Evolutionary conservation across 37 sponge, comb jelly and placozoan species (phyloP).

Genomic region (Ianthella basta): DNA sequence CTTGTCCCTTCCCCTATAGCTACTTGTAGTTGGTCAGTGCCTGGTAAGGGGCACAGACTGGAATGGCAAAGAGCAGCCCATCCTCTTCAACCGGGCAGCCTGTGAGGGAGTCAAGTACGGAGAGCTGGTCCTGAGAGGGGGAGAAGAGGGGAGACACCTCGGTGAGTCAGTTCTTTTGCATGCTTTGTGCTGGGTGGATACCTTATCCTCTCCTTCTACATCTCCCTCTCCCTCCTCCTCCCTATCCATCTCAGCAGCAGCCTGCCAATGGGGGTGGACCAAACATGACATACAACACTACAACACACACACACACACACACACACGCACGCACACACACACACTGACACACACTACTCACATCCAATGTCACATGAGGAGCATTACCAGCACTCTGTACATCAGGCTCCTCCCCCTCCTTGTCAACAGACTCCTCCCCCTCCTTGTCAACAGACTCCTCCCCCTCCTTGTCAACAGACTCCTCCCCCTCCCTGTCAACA

Average conservation of each 20-base stretch:
- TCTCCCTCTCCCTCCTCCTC: not conserved
- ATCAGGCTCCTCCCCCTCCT: not conserved
- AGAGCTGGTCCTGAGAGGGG: conserved; percentile 43
- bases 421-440: not conserved
- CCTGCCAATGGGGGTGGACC: too few species aligned
- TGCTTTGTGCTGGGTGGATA: too few species aligned
- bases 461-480: not conserved
- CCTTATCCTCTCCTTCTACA: conserved; percentile 8
- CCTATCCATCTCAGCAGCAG: not conserved
- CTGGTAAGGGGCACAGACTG: conserved; percentile 95
- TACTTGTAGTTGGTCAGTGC: conserved; percentile 90
- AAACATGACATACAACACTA: too few species aligned
- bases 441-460: not conserved
- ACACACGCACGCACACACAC: too few species aligned
- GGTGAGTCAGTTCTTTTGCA: not conserved
- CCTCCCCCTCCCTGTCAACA: too few species aligned
- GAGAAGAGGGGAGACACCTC: not conserved
- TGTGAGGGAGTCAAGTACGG: conserved; percentile 75
- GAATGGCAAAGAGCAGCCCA: conserved; percentile 87
- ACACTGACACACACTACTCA: too few species aligned
- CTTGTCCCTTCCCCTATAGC: not conserved
- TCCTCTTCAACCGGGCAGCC: conserved; percentile 86
- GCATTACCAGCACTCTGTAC: too few species aligned
- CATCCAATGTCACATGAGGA: too few species aligned
- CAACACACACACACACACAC: too few species aligned